Evolutionary conservation across 2,797 vertebrate genomes (phyloP), one percentile per base, ranked within the genome.

Genomic region (Typhlichthys subterraneus): DNA sequence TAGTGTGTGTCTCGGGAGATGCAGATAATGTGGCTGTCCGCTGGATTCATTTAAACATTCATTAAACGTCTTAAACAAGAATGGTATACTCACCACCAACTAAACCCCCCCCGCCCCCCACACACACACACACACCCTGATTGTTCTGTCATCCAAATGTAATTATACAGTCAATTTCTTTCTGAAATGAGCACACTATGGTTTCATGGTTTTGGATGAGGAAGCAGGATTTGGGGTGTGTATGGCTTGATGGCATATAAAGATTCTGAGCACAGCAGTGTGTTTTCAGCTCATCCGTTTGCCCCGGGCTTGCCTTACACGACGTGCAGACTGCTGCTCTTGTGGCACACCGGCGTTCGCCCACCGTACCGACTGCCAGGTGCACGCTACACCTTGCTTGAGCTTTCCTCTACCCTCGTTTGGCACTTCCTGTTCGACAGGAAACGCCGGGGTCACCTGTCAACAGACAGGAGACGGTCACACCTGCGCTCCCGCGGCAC

Each of bases 381-480:
- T 85, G 80, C 63, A 69, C 23, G 67, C 57, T 75, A 80, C 83
- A 23, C 23, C 23, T 23, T 23, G 23, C 80, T 84, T 77, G 63
- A 82, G 72, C 86, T 79, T 76, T 83, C 73, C 79, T 85, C 83
- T 77, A 58, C 33, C 13, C 76, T 83, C 76, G 55, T 79, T 77
- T 50, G 4, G 65, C 63, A 72, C 84, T 88, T 90, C 89, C 89
- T 88, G 88, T 84, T 85, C 64, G 68, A 82, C 88, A 88, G 89
- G 89, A 93, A 93, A 80, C 12, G 17, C 71, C 8, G 2, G 57
- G 82, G 13, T 85, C 86, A 87, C 83, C 79, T 87, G 84, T 38
- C 33, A 89, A 84, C 83, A 80, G 80, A 77, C 65, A 65, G 17
- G 15, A n/a, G 7, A n/a, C 49, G 17, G 14, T 9, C 50, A 17